Conservation (phyloP, 2,888 invertebrate genomes). For the Protodeltote pygarga region DNA sequence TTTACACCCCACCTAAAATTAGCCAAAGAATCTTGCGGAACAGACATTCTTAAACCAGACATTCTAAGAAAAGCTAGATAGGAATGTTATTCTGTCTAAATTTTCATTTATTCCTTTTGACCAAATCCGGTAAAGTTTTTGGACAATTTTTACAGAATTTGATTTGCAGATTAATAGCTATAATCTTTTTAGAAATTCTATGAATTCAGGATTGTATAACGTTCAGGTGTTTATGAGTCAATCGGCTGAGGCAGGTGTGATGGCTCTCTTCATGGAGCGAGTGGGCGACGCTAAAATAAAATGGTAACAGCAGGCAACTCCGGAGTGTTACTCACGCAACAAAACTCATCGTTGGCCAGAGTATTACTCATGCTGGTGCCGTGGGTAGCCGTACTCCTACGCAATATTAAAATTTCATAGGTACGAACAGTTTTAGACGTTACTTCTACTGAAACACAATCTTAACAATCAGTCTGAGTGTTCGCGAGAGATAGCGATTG, state of each 20-base stretch:
- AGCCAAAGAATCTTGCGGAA: background rate
- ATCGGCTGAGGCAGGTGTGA: slow-evolving; percentile 78
- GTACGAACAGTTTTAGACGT: slow-evolving; percentile 70
- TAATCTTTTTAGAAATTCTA: slow-evolving; percentile 57
- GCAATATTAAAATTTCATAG: slow-evolving; percentile 82
- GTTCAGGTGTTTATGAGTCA: slow-evolving; percentile 78
- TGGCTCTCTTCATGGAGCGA: slow-evolving; percentile 65
- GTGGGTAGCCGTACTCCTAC: slow-evolving; percentile 77
- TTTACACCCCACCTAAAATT: background rate
- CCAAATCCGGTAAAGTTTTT: slow-evolving; percentile 5
- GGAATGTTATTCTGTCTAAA: background rate
- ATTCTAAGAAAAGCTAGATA: slow-evolving; percentile 5
- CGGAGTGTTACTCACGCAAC: slow-evolving; percentile 74
- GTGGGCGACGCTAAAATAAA: slow-evolving; percentile 83
- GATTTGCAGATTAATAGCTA: slow-evolving; percentile 6
- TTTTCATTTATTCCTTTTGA: background rate
- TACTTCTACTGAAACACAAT: slow-evolving; percentile 56
- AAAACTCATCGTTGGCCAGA: slow-evolving; percentile 59
- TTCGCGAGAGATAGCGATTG: slow-evolving; percentile 27
- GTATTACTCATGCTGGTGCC: slow-evolving; percentile 79
- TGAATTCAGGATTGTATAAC: slow-evolving; percentile 73
- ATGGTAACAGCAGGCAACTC: slow-evolving; percentile 64
- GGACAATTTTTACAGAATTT: background rate
- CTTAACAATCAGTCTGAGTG: slow-evolving; percentile 47
- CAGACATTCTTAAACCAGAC: background rate